These are phyloP conservation scores for Yponomeuta sedellus DNA, from an alignment of 2,888 invertebrate species.

Conservation along the genomic window DNA sequence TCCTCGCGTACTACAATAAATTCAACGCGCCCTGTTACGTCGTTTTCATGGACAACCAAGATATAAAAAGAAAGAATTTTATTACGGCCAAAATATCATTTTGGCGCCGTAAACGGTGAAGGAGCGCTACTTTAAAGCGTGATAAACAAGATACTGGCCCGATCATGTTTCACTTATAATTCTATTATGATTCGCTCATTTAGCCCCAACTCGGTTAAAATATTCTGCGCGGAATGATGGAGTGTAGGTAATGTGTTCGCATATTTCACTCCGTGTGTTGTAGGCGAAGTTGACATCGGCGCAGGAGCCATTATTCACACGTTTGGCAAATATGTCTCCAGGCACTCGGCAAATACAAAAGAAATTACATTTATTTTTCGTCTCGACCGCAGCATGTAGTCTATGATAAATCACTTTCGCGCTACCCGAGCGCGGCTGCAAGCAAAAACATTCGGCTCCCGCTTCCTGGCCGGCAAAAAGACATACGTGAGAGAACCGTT, in stretches of 20 bases:
- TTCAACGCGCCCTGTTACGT: slow-evolving; percentile 68
- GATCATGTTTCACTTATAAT: slow-evolving; percentile 2
- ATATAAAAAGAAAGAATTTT: slow-evolving; percentile 61
- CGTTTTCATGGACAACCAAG: slow-evolving; percentile 69
- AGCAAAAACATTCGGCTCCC: slow-evolving; percentile 51
- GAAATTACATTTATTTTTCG: slow-evolving; percentile 69
- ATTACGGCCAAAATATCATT: slow-evolving; percentile 58
- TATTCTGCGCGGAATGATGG: neutral
- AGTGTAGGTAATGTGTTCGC: neutral
- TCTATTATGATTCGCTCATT: neutral
- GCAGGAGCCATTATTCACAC: slow-evolving; percentile 55
- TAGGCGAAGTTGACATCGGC: slow-evolving; percentile 7
- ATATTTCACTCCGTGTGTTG: slow-evolving; percentile 7
- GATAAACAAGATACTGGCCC: slow-evolving; percentile 16
- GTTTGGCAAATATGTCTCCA: slow-evolving; percentile 62
- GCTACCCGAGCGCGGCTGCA: slow-evolving; percentile 41
- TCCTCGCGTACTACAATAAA: slow-evolving; percentile 67
- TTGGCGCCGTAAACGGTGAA: slow-evolving; percentile 23
- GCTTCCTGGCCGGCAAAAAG: slow-evolving; percentile 44
- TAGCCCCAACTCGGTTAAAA: neutral
- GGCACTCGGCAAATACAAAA: slow-evolving; percentile 61
- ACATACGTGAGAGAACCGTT: slow-evolving; percentile 47
- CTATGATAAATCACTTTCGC: slow-evolving; percentile 71
- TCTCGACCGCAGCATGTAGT: slow-evolving; percentile 67
- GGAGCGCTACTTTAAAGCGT: slow-evolving; percentile 15